Evolutionary conservation across 2,888 invertebrate genomes (phyloP), one percentile per base, ranked within the genome.

Genomic region (Timema podura): DNA sequence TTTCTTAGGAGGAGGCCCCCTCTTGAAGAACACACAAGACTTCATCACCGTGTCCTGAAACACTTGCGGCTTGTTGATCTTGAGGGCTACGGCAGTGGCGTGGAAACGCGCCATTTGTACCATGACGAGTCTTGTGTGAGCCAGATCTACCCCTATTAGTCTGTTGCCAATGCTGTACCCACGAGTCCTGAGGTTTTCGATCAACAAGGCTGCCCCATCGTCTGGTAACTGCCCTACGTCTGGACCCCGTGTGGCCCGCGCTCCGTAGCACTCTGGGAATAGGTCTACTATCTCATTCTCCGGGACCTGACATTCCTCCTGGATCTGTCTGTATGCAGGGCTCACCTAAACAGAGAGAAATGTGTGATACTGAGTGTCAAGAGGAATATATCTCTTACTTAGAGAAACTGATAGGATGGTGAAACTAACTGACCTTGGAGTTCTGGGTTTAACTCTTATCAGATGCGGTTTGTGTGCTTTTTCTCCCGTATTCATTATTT

Each of bases 31-130:
- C 45, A 44, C 51, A 16, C 48, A 66, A 11, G 66, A 48, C 51
- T 66, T 66, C 11, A 66, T 48, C 30, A 66, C 46, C n/a, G 46
- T 78, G 46, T 80, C 76, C 13, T 83, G 74, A 76, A 82, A 85
- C 7, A 79, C 77, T 57, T 81, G 75, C 0, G 85, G 84, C 72
- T 82, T 80, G 16, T 82, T 79, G 0, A 81, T 72, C 64, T 85
- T 84, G 70, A 85, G 77, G 0, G 86, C 87, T n/a, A 88, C 83
- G 0, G 86, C 84, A n/a, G 86, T 79, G 0, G 86, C 86, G 76
- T 88, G 88, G 75, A 85, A 87, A 74, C 82, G 80, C 0, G 87
- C 87, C 74, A 87, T 75, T 61, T 84, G 80, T 64, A 80, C 77
- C 0, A 87, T 76, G 6, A 85, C 81, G 0, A 85, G 70, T 68